A percentile compares a stretch with the other conserved stretches of the same genome.
Conservation (phyloP, 2,797 vertebrate species). For the Falco cherrug region DNA sequence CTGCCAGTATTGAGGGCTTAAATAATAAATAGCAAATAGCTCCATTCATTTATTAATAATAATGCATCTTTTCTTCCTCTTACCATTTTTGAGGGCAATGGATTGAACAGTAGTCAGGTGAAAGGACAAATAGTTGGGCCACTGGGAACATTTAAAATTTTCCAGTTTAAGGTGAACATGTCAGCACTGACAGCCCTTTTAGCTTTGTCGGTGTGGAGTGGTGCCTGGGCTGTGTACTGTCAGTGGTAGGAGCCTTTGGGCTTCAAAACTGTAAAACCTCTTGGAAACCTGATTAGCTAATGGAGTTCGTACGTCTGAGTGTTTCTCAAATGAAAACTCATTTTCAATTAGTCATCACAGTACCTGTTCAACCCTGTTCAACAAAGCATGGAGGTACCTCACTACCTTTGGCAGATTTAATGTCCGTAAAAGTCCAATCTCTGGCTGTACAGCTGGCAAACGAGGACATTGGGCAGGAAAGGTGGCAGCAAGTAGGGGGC, state of each 20-base stretch:
- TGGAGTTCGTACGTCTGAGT: not conserved
- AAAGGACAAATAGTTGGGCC: slow-evolving; percentile 74
- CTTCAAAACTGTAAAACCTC: not conserved
- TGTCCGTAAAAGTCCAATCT: not conserved
- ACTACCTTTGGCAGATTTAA: not conserved
- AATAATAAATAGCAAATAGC: slow-evolving; percentile 85
- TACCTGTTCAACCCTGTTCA: not conserved
- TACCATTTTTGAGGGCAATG: slow-evolving; percentile 56
- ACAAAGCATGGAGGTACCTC: not conserved
- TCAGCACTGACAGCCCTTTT: slow-evolving; percentile 59
- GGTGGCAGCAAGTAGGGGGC: not conserved
- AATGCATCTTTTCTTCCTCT: slow-evolving; percentile 71
- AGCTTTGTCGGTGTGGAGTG: not conserved
- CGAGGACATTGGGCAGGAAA: not conserved
- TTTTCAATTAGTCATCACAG: not conserved
- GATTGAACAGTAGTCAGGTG: slow-evolving; percentile 66
- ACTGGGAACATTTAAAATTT: slow-evolving; percentile 73
- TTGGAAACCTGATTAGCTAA: slow-evolving; percentile 43
- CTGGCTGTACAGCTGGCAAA: not conserved
- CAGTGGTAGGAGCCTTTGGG: not conserved
- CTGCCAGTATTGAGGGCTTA: slow-evolving; percentile 76
- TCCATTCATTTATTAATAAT: slow-evolving; percentile 85
- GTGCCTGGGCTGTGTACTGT: not conserved
- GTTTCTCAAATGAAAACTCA: slow-evolving; percentile 14
- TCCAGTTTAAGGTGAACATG: slow-evolving; percentile 65